These are phyloP conservation scores for Fundulus diaphanus DNA, from an alignment of 2,797 vertebrate species.

Conservation along the genomic window DNA sequence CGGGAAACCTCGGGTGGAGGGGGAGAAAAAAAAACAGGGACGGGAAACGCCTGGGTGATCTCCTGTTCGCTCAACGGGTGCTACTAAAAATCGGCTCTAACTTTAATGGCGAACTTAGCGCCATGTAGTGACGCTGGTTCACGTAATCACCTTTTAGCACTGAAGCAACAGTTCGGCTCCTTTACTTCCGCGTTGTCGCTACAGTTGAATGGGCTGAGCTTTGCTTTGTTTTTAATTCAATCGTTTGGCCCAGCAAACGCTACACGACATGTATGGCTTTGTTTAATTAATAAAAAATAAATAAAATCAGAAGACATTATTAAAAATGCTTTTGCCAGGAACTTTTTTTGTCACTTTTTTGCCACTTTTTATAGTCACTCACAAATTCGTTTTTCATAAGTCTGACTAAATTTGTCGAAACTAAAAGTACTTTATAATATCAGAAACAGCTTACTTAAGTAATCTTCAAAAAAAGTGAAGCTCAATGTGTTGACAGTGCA, in stretches of 20 bases:
- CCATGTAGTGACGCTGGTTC: slow-evolving; percentile 2
- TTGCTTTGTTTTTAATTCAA: not conserved
- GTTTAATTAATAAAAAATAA: not conserved
- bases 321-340: too few species aligned
- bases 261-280: not conserved
- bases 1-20: not conserved
- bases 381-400: too few species aligned
- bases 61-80: not conserved
- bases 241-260: not conserved
- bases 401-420: too few species aligned
- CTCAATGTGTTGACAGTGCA: too few species aligned
- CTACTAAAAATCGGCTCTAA: not conserved
- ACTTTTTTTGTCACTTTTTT: too few species aligned
- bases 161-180: not conserved
- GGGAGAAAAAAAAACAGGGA: slow-evolving; percentile 2
- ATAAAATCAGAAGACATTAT: too few species aligned
- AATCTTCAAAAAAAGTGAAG: too few species aligned
- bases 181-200: not conserved
- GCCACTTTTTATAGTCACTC: too few species aligned
- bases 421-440: too few species aligned
- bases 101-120: slow-evolving; percentile 10
- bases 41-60: not conserved
- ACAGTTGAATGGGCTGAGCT: not conserved
- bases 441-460: too few species aligned
- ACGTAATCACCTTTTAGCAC: slow-evolving; percentile 2